Conservation (phyloP, 2,888 invertebrate species). For the Epistrophe grossulariae region DNA sequence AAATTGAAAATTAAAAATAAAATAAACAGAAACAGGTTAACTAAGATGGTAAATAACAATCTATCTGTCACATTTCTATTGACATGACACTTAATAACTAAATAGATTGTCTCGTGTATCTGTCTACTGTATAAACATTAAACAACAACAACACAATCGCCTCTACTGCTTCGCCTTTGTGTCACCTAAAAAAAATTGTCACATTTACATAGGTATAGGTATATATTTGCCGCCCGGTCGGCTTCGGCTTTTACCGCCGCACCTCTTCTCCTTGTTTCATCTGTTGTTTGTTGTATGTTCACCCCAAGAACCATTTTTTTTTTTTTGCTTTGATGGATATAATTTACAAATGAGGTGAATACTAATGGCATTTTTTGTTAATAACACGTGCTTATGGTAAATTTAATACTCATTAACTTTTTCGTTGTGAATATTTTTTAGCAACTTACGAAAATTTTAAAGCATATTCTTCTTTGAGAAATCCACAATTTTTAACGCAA, state of each 20-base stretch:
- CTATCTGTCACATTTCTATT: slow-evolving; percentile 68
- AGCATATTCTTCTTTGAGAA: not conserved
- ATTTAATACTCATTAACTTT: slow-evolving; percentile 28
- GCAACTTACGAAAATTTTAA: not conserved
- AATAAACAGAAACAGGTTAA: slow-evolving; percentile 42
- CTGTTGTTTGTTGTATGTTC: slow-evolving; percentile 9
- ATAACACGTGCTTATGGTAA: slow-evolving; percentile 41
- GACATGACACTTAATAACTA: slow-evolving; percentile 74
- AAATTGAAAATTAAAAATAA: not conserved
- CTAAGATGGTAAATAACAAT: slow-evolving; percentile 72
- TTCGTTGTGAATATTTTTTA: slow-evolving; percentile 15
- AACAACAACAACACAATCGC: slow-evolving; percentile 24
- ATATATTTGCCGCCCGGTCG: not conserved
- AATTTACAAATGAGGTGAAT: slow-evolving; percentile 69
- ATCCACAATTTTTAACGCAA: not conserved
- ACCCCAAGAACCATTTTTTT: slow-evolving; percentile 26
- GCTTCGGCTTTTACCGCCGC: not conserved
- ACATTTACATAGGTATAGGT: not conserved
- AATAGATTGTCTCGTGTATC: slow-evolving; percentile 62
- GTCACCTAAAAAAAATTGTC: slow-evolving; percentile 12
- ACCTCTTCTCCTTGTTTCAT: not conserved
- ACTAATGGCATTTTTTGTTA: slow-evolving; percentile 53
- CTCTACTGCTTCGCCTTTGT: slow-evolving; percentile 21
- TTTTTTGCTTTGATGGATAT: slow-evolving; percentile 32
- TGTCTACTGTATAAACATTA: slow-evolving; percentile 5